phyloP scores from a whole-genome alignment of 2,797 vertebrate genomes.

The Eurystomus glaucurus region DNA sequence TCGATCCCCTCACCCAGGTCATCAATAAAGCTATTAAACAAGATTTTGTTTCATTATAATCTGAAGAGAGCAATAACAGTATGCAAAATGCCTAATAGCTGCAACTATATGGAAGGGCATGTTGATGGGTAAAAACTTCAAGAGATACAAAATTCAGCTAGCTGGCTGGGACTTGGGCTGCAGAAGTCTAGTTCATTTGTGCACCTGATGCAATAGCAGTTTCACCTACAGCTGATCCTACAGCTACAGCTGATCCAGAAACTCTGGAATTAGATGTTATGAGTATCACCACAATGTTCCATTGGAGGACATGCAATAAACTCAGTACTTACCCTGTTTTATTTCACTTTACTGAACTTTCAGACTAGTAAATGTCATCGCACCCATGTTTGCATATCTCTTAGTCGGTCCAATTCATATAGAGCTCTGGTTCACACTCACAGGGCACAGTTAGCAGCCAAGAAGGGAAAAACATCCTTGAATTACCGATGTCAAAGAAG shows the following conservation, averaged over 20 bases:
- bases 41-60: background rate
- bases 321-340: background rate
- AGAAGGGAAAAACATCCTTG: background rate
- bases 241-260: background rate
- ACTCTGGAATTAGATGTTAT: background rate
- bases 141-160: background rate
- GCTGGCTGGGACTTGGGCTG: background rate
- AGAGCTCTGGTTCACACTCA: background rate
- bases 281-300: background rate
- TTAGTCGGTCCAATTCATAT: rapidly evolving
- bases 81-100: background rate
- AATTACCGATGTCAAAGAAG: background rate
- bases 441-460: background rate
- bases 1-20: too few relatives aligned
- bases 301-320: background rate
- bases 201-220: background rate
- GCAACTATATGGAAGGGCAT: background rate
- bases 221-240: background rate
- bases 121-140: background rate
- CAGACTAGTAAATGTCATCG: background rate
- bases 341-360: background rate
- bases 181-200: background rate
- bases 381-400: background rate
- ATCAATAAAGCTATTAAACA: too few relatives aligned
- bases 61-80: background rate